Percentiles rank a stretch among this genome's conserved stretches.
These are phyloP conservation scores for Leptosomus discolor DNA, from an alignment of 2,113 vertebrate species.

Conservation along the genomic window DNA sequence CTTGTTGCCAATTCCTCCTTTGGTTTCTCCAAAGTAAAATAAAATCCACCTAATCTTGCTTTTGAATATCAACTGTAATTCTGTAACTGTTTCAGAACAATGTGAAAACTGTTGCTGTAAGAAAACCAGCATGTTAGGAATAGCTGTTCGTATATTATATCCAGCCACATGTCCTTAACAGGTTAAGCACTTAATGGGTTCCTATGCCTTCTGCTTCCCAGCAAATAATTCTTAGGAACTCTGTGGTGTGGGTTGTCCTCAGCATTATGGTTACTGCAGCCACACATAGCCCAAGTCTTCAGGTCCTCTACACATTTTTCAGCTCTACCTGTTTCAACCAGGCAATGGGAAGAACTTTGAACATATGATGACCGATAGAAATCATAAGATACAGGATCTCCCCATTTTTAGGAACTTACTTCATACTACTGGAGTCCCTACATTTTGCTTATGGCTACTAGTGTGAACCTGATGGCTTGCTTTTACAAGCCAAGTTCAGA, in stretches of 20 bases:
- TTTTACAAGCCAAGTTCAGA: neutral
- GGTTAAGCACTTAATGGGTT: neutral
- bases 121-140: neutral
- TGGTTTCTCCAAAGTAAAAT: neutral
- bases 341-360: neutral
- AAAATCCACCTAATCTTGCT: neutral
- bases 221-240: neutral
- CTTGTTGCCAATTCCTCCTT: neutral
- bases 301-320: neutral
- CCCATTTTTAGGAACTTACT: neutral
- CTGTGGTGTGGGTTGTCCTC: neutral
- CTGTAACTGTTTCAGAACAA: neutral
- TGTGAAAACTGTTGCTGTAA: neutral
- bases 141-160: neutral
- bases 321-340: neutral
- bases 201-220: neutral
- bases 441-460: neutral
- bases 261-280: neutral
- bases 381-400: neutral
- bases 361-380: neutral
- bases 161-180: neutral
- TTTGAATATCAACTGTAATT: neutral
- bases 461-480: neutral
- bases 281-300: neutral
- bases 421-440: neutral